Percentiles rank a stretch among this genome's conserved stretches.
Evolutionary conservation across 1,140 invertebrate species (phyloP).

Genomic region (Drosophila kohkoa): DNA sequence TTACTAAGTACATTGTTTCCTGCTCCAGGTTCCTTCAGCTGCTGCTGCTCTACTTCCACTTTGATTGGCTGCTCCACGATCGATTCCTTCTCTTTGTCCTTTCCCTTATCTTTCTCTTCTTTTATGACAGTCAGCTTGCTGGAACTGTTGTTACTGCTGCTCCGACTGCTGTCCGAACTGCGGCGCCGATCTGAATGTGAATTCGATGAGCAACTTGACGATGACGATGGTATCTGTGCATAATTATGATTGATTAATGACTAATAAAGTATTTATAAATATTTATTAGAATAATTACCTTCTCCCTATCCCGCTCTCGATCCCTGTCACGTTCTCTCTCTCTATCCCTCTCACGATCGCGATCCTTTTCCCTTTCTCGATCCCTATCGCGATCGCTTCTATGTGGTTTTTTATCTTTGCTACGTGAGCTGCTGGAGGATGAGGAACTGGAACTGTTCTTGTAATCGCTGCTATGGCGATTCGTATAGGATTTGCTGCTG

Average conservation of each 20-base stretch:
- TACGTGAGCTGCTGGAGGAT: constrained; percentile 47
- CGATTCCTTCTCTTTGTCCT: constrained; percentile 38
- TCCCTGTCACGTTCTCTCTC: constrained; percentile 42
- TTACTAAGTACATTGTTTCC: constrained; percentile 44
- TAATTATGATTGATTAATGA: not conserved
- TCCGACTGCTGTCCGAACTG: constrained; percentile 76
- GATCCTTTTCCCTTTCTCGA: constrained; percentile 32
- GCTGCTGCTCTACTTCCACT: constrained; percentile 14
- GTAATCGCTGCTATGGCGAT: constrained; percentile 47
- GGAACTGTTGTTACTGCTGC: constrained; percentile 72
- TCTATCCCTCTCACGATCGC: constrained; percentile 29
- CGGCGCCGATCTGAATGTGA: constrained; percentile 69
- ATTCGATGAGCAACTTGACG: constrained; percentile 68
- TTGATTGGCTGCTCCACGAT: constrained; percentile 54
- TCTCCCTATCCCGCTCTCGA: not conserved
- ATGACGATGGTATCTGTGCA: constrained; percentile 60
- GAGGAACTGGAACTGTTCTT: constrained; percentile 61
- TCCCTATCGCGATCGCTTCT: constrained; percentile 62
- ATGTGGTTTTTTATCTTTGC: constrained; percentile 71
- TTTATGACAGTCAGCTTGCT: constrained; percentile 44
- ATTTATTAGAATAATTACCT: constrained; percentile 15
- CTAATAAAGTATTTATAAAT: no score
- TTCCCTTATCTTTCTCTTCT: constrained; percentile 30
- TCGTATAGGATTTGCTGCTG: constrained; percentile 54
- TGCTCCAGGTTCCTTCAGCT: constrained; percentile 22